These are phyloP conservation scores for Andrena bucephala DNA, from an alignment of 2,888 invertebrate species.

Conservation along the genomic window DNA sequence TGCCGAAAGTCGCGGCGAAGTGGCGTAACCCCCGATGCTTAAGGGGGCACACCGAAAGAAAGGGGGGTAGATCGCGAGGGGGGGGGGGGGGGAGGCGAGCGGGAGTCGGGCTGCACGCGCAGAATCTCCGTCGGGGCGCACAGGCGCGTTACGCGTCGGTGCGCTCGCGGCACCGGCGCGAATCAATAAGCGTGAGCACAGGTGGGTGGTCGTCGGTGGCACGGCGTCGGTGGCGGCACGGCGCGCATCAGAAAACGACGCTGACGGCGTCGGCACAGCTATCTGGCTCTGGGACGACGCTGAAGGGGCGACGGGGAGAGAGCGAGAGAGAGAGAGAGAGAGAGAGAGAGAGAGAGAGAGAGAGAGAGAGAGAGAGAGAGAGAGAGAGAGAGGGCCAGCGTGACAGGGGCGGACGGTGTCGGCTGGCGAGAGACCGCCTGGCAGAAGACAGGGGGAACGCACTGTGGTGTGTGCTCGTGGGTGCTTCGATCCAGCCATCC, in stretches of 20 bases:
- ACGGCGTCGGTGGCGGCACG: slow-evolving; percentile 62
- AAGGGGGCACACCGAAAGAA: background rate
- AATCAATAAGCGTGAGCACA: slow-evolving; percentile 79
- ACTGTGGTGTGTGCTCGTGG: background rate
- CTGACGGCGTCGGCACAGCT: slow-evolving; percentile 44
- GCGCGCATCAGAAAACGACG: slow-evolving; percentile 58
- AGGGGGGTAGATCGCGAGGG: slow-evolving; percentile 11
- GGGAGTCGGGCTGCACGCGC: slow-evolving; percentile 33
- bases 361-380: background rate
- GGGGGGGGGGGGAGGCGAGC: slow-evolving; percentile 47
- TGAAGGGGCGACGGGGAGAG: background rate
- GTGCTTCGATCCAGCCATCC: slow-evolving; percentile 11
- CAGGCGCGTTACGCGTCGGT: slow-evolving; percentile 42
- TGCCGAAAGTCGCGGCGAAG: background rate
- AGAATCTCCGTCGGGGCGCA: slow-evolving; percentile 53
- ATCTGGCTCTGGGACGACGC: slow-evolving; percentile 20
- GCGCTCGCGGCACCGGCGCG: slow-evolving; percentile 61
- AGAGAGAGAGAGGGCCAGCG: background rate
- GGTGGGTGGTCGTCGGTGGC: slow-evolving; percentile 75
- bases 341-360: background rate
- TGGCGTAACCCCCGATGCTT: background rate
- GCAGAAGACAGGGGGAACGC: slow-evolving; percentile 1
- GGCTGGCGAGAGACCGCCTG: too few species aligned
- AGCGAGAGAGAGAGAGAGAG: background rate
- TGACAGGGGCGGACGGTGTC: background rate